A percentile compares a stretch with the other conserved stretches of the same genome.
phyloP scores from a whole-genome alignment of 2,888 invertebrate genomes.

The Diadegma fenestrale region DNA sequence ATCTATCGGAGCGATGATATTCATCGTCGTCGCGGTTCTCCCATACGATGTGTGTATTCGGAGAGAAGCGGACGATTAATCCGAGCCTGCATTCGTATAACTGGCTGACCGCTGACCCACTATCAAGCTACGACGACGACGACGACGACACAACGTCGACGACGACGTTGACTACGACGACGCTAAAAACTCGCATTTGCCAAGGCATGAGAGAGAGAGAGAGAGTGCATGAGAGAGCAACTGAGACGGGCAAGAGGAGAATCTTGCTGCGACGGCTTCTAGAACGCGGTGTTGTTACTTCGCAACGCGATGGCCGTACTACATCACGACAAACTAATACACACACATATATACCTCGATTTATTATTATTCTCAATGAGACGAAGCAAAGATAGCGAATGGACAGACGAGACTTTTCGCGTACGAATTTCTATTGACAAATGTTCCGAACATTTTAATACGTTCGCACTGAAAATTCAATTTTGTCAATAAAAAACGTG shows the following conservation, averaged over 20 bases:
- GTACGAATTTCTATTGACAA: not conserved
- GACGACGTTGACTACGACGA: constrained; percentile 40
- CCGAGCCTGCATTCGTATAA: constrained; percentile 67
- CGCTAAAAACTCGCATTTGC: constrained; percentile 63
- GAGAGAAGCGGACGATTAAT: constrained; percentile 59
- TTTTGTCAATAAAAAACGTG: too few species aligned
- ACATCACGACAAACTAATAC: constrained; percentile 7
- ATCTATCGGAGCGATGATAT: constrained; percentile 14
- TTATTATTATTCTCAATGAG: constrained; percentile 60
- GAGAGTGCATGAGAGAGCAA: constrained; percentile 34
- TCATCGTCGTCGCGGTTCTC: constrained; percentile 30
- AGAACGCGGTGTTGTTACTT: constrained; percentile 48
- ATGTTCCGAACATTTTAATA: not conserved
- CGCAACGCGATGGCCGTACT: constrained; percentile 50
- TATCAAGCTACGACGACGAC: constrained; percentile 66
- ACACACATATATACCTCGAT: constrained; percentile 32
- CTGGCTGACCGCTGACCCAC: constrained; percentile 73
- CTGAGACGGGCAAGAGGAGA: constrained; percentile 10
- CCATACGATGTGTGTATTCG: constrained; percentile 51
- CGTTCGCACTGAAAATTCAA: too few species aligned
- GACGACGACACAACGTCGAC: constrained; percentile 52
- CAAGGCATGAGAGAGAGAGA: constrained; percentile 33
- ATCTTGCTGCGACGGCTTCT: constrained; percentile 37
- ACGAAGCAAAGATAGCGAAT: constrained; percentile 37
- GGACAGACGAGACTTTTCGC: constrained; percentile 20